These are phyloP conservation scores for Bombus terrestris DNA, from an alignment of 1,140 invertebrate species.

Conservation along the genomic window DNA sequence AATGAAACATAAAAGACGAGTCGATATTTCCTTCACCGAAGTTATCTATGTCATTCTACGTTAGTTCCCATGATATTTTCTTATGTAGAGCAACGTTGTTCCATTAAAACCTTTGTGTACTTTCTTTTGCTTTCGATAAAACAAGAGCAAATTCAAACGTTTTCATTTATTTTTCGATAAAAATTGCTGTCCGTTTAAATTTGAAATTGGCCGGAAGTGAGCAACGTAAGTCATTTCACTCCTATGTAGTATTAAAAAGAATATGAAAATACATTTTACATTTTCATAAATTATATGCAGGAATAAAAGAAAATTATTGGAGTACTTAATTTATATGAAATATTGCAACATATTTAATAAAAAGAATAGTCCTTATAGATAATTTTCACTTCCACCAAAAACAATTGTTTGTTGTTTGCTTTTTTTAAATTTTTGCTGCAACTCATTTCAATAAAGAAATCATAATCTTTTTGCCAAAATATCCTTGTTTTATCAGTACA, in stretches of 20 bases:
- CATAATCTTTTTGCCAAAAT: no score
- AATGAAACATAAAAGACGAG: neutral
- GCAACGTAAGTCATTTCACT: constrained; percentile 1
- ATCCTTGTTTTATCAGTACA: neutral
- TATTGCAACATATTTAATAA: neutral
- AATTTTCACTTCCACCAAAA: no score
- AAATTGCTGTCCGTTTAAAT: neutral
- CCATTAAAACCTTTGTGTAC: neutral
- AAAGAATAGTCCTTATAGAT: neutral
- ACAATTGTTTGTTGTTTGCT: neutral
- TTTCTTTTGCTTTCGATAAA: neutral
- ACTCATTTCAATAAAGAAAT: neutral
- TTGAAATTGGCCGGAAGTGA: constrained; percentile 19
- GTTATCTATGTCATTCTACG: neutral
- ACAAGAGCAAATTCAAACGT: neutral
- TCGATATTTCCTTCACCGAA: neutral
- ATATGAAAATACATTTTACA: neutral
- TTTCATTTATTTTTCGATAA: neutral
- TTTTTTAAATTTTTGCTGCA: neutral
- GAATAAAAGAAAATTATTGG: neutral
- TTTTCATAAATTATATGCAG: neutral
- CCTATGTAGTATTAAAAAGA: no score
- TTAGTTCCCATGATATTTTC: neutral
- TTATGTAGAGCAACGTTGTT: neutral
- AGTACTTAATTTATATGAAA: neutral